Evolutionary conservation across 2,888 invertebrate species (phyloP).

Genomic region (Sepiola atlantica): DNA sequence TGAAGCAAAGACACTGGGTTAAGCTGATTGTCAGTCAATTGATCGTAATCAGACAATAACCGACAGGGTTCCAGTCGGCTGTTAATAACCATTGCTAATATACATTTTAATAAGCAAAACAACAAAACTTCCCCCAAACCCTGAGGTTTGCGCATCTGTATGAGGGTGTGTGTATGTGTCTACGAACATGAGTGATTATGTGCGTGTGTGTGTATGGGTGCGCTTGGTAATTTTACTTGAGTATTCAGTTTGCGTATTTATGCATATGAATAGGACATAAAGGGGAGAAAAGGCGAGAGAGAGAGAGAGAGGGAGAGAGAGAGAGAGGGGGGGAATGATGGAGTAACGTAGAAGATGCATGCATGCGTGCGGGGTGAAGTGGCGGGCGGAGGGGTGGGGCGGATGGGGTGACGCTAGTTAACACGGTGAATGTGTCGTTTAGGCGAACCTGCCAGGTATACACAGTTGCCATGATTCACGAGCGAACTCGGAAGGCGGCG

Average conservation of each 20-base stretch:
- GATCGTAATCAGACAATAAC: constrained; percentile 1
- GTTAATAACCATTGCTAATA: neutral
- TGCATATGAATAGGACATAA: neutral
- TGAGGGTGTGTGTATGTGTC: neutral
- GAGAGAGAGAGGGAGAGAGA: neutral
- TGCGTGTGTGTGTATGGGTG: neutral
- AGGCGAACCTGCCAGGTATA: constrained; percentile 33
- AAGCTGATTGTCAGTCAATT: neutral
- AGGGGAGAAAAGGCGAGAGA: neutral
- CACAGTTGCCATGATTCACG: constrained; percentile 43
- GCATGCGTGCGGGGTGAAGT: neutral
- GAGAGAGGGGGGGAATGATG: neutral
- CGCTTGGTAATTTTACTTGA: neutral
- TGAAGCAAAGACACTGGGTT: neutral
- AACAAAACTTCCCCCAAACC: neutral
- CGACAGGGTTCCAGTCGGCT: neutral
- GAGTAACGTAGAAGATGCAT: neutral
- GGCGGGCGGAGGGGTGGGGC: neutral
- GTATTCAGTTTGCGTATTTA: neutral
- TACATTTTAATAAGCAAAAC: neutral
- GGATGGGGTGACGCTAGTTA: neutral
- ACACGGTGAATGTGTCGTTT: neutral
- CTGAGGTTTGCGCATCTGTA: neutral
- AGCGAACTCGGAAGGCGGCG: neutral
- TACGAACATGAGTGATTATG: neutral